Conservation (phyloP, 2,888 invertebrate genomes). For the Noctua comes region DNA sequence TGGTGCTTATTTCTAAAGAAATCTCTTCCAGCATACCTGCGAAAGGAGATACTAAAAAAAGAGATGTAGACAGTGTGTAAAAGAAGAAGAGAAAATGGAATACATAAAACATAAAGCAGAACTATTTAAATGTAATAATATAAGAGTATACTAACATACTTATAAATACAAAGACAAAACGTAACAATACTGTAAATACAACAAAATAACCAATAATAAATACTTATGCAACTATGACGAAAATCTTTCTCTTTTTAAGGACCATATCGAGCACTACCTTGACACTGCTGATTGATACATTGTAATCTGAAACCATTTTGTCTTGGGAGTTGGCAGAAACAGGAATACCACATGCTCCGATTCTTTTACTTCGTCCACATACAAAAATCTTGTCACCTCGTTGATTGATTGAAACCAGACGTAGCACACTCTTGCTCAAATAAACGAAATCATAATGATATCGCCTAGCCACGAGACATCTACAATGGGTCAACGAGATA, state of each 20-base stretch:
- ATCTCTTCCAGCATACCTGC: no score
- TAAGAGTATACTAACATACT: no score
- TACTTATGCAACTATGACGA: no score
- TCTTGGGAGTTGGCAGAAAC: not conserved
- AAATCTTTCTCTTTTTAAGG: not conserved
- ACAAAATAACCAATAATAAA: no score
- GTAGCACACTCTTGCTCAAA: constrained; percentile 12
- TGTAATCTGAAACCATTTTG: not conserved
- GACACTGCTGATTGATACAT: not conserved
- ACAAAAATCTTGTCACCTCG: constrained; percentile 7
- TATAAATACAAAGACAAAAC: no score
- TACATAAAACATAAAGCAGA: no score
- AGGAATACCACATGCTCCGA: not conserved
- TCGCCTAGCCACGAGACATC: constrained; percentile 4
- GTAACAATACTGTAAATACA: no score
- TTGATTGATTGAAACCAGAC: constrained; percentile 24
- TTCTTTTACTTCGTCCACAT: not conserved
- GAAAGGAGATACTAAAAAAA: no score
- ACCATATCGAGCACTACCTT: not conserved
- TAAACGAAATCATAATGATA: constrained; percentile 22
- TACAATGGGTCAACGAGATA: constrained; percentile 40
- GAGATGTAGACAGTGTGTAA: no score
- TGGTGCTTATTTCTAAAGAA: no score
- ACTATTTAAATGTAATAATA: no score
- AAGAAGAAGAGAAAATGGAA: no score